Base-by-base conservation (phyloP, 2,888 invertebrate species). In the Hybos culiciformis region DNA sequence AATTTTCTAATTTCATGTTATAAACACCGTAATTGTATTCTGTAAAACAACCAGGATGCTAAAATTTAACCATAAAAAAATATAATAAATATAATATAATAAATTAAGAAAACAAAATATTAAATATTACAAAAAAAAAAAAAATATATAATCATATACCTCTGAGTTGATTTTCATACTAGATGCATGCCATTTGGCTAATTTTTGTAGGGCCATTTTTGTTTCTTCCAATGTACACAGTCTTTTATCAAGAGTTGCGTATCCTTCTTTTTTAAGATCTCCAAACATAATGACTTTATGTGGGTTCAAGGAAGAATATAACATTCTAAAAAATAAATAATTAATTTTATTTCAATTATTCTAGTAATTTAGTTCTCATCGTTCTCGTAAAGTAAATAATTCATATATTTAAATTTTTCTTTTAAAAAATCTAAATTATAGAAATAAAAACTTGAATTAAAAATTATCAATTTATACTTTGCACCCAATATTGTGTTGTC, bases 151-250 rank as follows among this genome's bases (percentile, higher is more conserved):
- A 7, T 8, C 12, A 20, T n/a, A 21, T 36, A 37, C 37, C 9
- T 37, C 37, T 9, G 6, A 9, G 23, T 23, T 15, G 4, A 37
- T 15, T 23, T 37, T 37, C 21, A 15, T 15, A 12, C 38, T 39
- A 7, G 64, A 59, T 3, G 70, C 72, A 49, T 72, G 72, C 52
- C 69, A 64, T 47, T 55, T 61, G 2, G 69, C 71, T 46, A 72
- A 53, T 51, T 66, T 67, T 39, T 59, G 58, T 5, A 71, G 49
- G 4, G 69, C 67, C 43, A 66, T 43, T 39, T 61, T 51, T 2
- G 59, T 14, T 36, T 36, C 36, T 18, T 21, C 21, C 8, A 21
- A n/a, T 3, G 12, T 36, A 19, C 19, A 2, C 36, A 36, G 19
- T 36, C 36, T 19, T 2, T 12, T 5, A 8, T 21, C 36, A 20